Conservation (phyloP, 2,113 vertebrate genomes). For the Glareola pratincola region DNA sequence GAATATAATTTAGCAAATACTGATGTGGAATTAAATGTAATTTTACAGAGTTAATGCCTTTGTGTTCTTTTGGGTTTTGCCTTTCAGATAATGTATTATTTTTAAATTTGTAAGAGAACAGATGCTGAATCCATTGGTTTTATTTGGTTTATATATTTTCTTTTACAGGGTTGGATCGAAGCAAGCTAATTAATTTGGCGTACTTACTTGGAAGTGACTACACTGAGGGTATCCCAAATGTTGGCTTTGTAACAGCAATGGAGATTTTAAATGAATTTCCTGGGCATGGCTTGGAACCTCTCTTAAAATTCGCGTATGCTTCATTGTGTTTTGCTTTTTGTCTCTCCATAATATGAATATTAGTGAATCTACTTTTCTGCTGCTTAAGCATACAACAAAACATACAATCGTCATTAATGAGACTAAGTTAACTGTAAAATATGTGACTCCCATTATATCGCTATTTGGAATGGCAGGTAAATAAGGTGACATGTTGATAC, state of each 20-base stretch:
- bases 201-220: constrained; percentile 98
- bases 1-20: not conserved
- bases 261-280: constrained; percentile 98
- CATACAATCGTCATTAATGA: not conserved
- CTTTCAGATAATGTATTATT: not conserved
- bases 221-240: constrained; percentile 90
- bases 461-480: not conserved
- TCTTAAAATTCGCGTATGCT: constrained; percentile 82
- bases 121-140: not conserved
- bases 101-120: not conserved
- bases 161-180: constrained; percentile 86
- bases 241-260: constrained; percentile 94
- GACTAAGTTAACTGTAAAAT: not conserved
- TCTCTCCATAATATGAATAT: not conserved
- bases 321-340: not conserved
- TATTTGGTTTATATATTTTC: not conserved
- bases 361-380: not conserved
- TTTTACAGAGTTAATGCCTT: not conserved
- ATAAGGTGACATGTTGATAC: not conserved
- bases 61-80: not conserved
- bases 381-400: not conserved
- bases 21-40: not conserved
- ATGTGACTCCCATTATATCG: not conserved
- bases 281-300: constrained; percentile 87
- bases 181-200: constrained; percentile 92